Evolutionary conservation across 2,113 vertebrate species (phyloP), one percentile per base, ranked within the genome.

Genomic region (Saccopteryx leptura): DNA sequence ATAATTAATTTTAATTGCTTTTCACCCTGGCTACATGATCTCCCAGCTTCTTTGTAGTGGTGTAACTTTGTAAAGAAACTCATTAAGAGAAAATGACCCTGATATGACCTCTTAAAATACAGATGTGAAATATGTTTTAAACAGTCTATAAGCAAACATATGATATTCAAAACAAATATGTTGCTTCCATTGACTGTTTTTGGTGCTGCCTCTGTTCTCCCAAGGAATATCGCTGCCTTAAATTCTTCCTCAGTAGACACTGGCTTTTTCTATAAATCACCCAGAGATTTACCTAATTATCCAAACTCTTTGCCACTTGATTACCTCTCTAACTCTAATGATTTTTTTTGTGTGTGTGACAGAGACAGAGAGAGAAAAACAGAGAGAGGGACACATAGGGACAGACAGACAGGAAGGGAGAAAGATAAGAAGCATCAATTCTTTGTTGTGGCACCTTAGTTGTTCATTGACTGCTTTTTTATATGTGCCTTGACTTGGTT

Each of bases 1-100:
- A 72, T 86, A 93, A 95, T 94, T 94, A 82, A 89, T 93, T 95
- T 96, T 39, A 91, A 89, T 93, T 93, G 86, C 23, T 94, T 90
- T 95, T 91, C 54, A 89, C 26, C 31, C 21, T 85, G 63, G 31
- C 61, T 94, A 92, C 12, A 54, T 21, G 56, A 88, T 93, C n/a
- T 52, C 21, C 33, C 56, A 92, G 33, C 54, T 50, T 61, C 52
- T 79, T 61, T 56, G 23, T 88, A 56, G 61, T n/a, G 50, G 4
- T 54, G 28, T 76, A 91, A 72, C 33, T 94, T 66, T 68, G 56
- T 92, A 88, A 39, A 95, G 60, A 93, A 93, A 82, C 52, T 61
- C 33, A n/a, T 71, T 75, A 75, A 85, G 46, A 52, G 65, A 74
- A 88, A 9, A 1, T 39, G 39, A 81, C 0, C 39, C 19, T 81